Evolutionary conservation across 2,797 vertebrate genomes (phyloP), one percentile per base, ranked within the genome.

Genomic region (Gorsachius magnificus): DNA sequence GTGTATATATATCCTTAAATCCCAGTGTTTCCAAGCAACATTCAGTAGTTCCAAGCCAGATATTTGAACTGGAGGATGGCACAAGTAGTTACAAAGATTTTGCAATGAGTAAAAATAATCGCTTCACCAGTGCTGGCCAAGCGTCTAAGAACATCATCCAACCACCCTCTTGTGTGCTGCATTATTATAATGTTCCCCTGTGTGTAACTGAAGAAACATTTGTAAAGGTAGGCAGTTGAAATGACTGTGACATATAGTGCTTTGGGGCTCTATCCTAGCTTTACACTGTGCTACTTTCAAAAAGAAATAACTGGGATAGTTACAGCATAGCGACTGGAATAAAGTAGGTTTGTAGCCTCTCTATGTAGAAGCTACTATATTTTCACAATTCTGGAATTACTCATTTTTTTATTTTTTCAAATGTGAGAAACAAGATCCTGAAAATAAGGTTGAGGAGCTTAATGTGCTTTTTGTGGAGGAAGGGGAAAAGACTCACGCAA

Each of bases 111-210:
- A 99, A 99, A 95, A 99, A 99, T 95, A 99, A 99, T 96, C 99
- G 99, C 57, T 99, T 99, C 97, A 99, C 99, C 97, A 99, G 99
- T 66, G 99, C 99, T 13, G 99, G 99, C n/a, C 99, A 99, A 92
- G 99, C 99, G 12, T 99, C 99, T 84, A 99, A 99, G 97, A 99
- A 99, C 97, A 99, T 99, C 97, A 99, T 99, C 96, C 99, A 99
- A 79, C 99, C 99, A 7, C 99, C 99, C 2, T 99, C 99, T 19
- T 99, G 99, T 41, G 99, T 99, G 83, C 97, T 99, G 54, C 99
- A 99, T 96, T 99, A 99, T 95, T 99, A 99, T 90, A 99, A 99
- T 7, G 99, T 99, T 20, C 99, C 99, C 11, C 97, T 99, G 24
- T 99, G 99, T 93, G 98, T 99, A 65, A 99, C 99, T 19, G 99